Conservation (phyloP, 2,113 vertebrate genomes). For the Scopus umbretta region DNA sequence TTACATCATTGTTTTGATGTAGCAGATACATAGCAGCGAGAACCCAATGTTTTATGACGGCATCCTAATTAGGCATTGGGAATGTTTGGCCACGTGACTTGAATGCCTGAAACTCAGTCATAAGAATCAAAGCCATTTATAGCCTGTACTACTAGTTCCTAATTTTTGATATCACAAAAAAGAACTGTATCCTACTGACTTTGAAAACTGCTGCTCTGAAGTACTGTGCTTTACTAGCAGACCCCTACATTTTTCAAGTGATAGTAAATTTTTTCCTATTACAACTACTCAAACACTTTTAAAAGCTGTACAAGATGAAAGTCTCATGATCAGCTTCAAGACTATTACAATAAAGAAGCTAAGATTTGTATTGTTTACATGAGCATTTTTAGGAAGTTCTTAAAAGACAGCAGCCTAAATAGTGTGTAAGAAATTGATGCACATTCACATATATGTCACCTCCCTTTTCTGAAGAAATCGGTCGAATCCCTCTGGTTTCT, state of each 20-base stretch:
- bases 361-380: background rate
- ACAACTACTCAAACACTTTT: background rate
- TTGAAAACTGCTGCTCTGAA: background rate
- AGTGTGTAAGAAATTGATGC: background rate
- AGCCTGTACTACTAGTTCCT: background rate
- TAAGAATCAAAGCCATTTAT: background rate
- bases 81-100: background rate
- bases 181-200: background rate
- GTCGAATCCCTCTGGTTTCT: background rate
- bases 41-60: background rate
- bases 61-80: background rate
- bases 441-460: background rate
- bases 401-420: background rate
- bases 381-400: background rate
- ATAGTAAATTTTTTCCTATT: background rate
- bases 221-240: fast-evolving
- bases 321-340: background rate
- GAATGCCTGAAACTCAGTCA: background rate
- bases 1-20: background rate
- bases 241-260: background rate
- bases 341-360: background rate
- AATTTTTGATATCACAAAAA: background rate
- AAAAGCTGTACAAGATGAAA: background rate
- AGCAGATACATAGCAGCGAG: background rate
- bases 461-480: background rate